Evolutionary conservation across 1,140 invertebrate species (phyloP).

Genomic region (Diorhabda carinulata): DNA sequence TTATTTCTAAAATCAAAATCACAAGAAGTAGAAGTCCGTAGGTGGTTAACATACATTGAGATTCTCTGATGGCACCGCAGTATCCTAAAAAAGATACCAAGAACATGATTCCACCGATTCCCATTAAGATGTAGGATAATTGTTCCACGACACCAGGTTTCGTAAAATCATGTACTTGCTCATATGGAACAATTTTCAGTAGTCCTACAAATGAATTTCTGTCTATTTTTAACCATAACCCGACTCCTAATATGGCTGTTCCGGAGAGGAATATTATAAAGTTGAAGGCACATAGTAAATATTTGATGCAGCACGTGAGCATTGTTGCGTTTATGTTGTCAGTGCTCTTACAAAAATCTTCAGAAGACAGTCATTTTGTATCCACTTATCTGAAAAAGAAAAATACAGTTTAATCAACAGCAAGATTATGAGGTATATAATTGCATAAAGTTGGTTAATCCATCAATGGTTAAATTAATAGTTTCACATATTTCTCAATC

Average conservation of each 20-base stretch:
- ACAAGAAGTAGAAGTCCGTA: constrained; percentile 71
- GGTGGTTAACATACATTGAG: constrained; percentile 70
- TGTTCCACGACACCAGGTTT: constrained; percentile 60
- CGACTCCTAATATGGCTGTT: constrained; percentile 4
- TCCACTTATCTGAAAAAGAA: too few species aligned
- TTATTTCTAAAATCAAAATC: constrained; percentile 67
- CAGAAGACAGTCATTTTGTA: too few species aligned
- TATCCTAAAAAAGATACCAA: constrained; percentile 81
- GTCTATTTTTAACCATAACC: constrained; percentile 11
- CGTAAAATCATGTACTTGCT: constrained; percentile 52
- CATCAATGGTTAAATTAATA: too few species aligned
- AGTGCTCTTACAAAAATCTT: too few species aligned
- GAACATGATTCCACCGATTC: constrained; percentile 76
- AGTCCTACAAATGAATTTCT: constrained; percentile 17
- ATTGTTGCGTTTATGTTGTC: neutral
- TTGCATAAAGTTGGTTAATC: too few species aligned
- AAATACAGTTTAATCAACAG: too few species aligned
- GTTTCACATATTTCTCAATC: too few species aligned
- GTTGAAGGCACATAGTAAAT: constrained; percentile 71
- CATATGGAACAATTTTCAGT: constrained; percentile 5
- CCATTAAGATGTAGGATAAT: constrained; percentile 69
- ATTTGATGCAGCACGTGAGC: constrained; percentile 53
- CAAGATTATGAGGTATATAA: too few species aligned
- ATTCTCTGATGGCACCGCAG: constrained; percentile 80
- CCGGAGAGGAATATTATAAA: constrained; percentile 59